Conservation (phyloP, 2,113 vertebrate species). For the Ctenomys sociabilis region DNA sequence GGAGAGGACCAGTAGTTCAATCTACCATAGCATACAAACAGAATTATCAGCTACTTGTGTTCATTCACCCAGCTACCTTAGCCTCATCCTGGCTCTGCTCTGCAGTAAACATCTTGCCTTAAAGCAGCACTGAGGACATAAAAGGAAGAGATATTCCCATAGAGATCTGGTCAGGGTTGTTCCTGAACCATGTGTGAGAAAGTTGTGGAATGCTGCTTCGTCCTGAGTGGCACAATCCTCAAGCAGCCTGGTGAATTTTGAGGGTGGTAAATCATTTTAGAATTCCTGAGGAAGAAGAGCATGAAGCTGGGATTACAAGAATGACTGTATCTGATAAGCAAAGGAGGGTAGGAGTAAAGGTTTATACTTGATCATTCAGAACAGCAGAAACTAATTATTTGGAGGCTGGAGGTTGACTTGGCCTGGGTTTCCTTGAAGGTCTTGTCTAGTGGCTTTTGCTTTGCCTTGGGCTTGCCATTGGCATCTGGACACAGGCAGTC, state of each 20-base stretch:
- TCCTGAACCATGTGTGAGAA: background rate
- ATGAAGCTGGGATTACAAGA: background rate
- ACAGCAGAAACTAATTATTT: background rate
- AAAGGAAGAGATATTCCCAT: constrained; percentile 4
- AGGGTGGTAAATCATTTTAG: background rate
- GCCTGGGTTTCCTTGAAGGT: background rate
- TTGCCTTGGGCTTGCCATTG: background rate
- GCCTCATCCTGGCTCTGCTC: background rate
- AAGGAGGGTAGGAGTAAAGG: background rate
- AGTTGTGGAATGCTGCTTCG: background rate
- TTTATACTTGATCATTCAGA: background rate
- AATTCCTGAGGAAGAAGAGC: background rate
- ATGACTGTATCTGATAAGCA: background rate
- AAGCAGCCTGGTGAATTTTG: background rate
- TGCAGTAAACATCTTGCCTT: background rate
- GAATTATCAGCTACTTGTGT: too few species aligned
- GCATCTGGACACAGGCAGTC: background rate
- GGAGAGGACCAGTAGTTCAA: background rate
- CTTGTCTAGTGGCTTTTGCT: background rate
- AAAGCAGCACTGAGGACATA: background rate
- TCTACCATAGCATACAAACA: background rate
- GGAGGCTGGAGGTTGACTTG: background rate
- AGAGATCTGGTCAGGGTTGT: background rate
- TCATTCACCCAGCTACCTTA: background rate
- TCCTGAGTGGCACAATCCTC: background rate